A percentile compares a stretch with the other conserved stretches of the same genome.
phyloP scores from a whole-genome alignment of 1,140 invertebrate species.

The Prorops nasuta region DNA sequence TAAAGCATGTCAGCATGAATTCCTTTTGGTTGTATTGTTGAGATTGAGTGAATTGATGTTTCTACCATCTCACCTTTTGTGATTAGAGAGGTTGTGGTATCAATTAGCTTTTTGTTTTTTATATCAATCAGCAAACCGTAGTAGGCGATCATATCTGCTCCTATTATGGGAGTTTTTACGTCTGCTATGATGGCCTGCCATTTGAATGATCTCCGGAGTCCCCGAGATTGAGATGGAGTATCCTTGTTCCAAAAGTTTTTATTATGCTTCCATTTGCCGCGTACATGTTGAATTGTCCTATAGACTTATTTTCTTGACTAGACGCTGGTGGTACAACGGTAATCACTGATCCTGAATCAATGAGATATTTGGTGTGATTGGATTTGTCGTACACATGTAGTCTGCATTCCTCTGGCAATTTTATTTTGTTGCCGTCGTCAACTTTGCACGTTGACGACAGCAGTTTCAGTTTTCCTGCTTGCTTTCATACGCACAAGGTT shows the following conservation, averaged over 20 bases:
- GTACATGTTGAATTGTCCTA: background rate
- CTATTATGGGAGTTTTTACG: no score
- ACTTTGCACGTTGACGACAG: slow-evolving; percentile 3
- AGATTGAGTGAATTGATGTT: no score
- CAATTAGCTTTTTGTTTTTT: no score
- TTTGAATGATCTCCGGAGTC: no score
- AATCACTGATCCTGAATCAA: background rate
- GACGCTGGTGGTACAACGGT: background rate
- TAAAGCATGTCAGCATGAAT: no score
- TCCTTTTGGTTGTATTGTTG: no score
- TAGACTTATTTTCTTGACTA: background rate
- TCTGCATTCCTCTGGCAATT: background rate
- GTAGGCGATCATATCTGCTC: no score
- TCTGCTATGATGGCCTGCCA: no score
- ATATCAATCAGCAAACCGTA: no score
- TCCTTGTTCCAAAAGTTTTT: background rate
- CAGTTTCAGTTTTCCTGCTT: slow-evolving; percentile 14
- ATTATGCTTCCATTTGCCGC: background rate
- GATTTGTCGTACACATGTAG: background rate
- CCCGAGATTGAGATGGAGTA: no score
- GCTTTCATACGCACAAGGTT: background rate
- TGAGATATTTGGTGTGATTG: background rate
- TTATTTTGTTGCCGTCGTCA: background rate
- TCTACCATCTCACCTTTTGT: no score
- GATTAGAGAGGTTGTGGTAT: no score